Conservation (phyloP, 2,113 vertebrate species). For the Oriolus oriolus region DNA sequence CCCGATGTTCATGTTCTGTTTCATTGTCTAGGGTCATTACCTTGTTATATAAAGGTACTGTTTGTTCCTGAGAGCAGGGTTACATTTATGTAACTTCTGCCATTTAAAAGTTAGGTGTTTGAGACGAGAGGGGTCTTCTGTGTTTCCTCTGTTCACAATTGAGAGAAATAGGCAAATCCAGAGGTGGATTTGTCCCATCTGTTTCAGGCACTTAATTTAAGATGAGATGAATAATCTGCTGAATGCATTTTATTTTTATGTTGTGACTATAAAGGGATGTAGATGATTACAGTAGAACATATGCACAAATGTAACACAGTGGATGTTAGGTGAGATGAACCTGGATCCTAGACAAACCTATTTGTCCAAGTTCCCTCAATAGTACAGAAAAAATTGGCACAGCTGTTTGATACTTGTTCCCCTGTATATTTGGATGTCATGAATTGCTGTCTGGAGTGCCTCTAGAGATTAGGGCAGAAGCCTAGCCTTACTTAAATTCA, state of each 20-base stretch:
- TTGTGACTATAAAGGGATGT: not conserved
- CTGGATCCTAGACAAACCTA: not conserved
- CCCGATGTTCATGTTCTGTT: not conserved
- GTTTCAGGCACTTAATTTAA: not conserved
- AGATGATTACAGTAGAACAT: not conserved
- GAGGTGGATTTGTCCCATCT: not conserved
- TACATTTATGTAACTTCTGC: not conserved
- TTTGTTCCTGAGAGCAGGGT: not conserved
- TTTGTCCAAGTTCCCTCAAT: not conserved
- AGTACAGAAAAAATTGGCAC: not conserved
- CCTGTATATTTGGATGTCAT: not conserved
- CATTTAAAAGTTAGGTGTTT: not conserved
- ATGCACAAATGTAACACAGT: not conserved
- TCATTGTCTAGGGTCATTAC: not conserved
- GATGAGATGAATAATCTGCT: not conserved
- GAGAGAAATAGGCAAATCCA: not conserved
- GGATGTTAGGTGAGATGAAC: not conserved
- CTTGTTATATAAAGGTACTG: not conserved
- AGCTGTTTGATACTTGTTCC: not conserved
- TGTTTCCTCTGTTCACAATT: not conserved
- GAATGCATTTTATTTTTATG: not conserved
- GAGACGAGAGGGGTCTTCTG: not conserved
- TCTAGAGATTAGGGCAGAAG: not conserved
- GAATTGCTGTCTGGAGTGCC: not conserved
- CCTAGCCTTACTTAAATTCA: not conserved